These are phyloP conservation scores for Neofelis nebulosa DNA, from an alignment of 2,113 vertebrate species.

Conservation along the genomic window DNA sequence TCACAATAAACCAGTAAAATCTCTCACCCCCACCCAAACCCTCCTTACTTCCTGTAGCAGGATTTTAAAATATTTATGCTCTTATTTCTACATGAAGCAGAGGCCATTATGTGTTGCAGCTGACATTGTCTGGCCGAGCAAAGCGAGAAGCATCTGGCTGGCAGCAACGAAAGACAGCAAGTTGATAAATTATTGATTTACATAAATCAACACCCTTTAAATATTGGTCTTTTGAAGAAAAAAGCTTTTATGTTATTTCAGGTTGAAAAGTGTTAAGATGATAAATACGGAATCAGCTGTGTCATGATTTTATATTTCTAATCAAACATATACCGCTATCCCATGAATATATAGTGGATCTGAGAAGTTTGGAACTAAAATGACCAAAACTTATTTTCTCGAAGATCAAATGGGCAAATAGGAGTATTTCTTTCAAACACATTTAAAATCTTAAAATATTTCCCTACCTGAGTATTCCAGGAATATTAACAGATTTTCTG, in stretches of 20 bases:
- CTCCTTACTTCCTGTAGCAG: slow-evolving; percentile 85
- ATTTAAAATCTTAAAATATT: neutral
- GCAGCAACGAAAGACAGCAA: slow-evolving; percentile 87
- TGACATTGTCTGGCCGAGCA: slow-evolving; percentile 89
- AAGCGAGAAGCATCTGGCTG: slow-evolving; percentile 91
- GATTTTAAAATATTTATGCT: slow-evolving; percentile 95
- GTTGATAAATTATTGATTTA: slow-evolving; percentile 95
- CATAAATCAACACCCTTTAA: slow-evolving; percentile 94
- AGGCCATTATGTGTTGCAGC: slow-evolving; percentile 90
- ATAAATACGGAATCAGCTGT: slow-evolving; percentile 75
- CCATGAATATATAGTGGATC: neutral
- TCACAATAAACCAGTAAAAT: slow-evolving; percentile 84
- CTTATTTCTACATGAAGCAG: slow-evolving; percentile 91
- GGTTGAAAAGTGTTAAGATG: slow-evolving; percentile 79
- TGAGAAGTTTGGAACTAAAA: neutral
- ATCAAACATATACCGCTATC: slow-evolving; percentile 25
- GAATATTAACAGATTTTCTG: neutral
- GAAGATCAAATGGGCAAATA: neutral
- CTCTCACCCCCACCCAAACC: slow-evolving; percentile 75
- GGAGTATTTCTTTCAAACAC: neutral
- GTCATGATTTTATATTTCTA: slow-evolving; percentile 78
- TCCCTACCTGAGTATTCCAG: neutral
- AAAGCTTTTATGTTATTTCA: slow-evolving; percentile 79
- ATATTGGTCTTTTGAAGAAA: slow-evolving; percentile 84
- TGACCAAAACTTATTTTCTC: neutral